phyloP scores from a whole-genome alignment of 2,113 vertebrate species.

The Phylloscopus whistleri region DNA sequence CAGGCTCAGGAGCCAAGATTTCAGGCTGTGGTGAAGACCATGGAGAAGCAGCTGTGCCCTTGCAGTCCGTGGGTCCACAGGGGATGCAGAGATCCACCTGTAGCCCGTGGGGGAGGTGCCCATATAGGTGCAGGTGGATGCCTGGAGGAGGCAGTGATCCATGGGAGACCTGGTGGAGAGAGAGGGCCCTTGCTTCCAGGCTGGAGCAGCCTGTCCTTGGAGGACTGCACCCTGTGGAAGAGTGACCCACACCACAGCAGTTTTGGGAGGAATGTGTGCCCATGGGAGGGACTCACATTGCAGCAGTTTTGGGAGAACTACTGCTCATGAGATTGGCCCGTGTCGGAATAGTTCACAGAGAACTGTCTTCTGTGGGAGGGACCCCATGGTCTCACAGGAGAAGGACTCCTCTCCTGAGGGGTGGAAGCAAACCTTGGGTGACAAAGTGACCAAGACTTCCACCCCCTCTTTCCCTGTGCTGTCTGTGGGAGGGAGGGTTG shows the following conservation, averaged over 20 bases:
- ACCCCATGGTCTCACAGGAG: background rate
- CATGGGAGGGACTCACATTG: background rate
- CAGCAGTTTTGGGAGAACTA: background rate
- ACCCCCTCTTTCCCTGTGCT: background rate
- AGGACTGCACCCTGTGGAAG: background rate
- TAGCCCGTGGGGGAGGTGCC: background rate
- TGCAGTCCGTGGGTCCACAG: background rate
- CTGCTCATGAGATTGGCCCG: background rate
- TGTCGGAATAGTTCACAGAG: background rate
- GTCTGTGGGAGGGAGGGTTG: fast-evolving
- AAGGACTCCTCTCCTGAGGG: background rate
- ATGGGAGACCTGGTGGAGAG: background rate
- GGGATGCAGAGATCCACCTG: background rate
- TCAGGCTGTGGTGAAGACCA: background rate
- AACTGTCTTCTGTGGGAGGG: background rate
- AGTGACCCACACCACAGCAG: fast-evolving
- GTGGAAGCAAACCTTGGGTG: background rate
- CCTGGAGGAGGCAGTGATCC: background rate
- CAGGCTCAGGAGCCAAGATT: fast-evolving
- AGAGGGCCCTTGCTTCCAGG: background rate
- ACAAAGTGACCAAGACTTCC: background rate
- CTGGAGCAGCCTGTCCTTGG: background rate
- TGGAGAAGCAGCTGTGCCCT: background rate
- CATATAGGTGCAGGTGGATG: fast-evolving
- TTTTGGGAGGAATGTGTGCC: background rate